These are phyloP conservation scores for Muscina levida DNA, from an alignment of 2,888 invertebrate species.

Conservation along the genomic window DNA sequence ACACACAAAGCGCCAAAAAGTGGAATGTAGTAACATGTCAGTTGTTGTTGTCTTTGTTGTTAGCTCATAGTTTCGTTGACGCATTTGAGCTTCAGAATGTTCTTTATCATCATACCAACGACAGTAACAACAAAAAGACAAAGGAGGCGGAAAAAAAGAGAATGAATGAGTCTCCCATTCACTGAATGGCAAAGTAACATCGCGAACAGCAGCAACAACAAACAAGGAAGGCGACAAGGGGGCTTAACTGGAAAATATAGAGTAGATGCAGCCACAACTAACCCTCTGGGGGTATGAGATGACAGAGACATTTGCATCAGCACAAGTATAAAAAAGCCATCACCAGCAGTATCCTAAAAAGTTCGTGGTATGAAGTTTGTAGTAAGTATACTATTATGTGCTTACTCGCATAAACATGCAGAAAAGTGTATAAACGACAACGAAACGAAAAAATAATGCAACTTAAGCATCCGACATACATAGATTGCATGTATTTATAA, in stretches of 20 bases:
- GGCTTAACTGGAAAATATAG: neutral
- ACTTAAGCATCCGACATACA: too few relatives aligned
- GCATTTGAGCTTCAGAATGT: conserved; percentile 44
- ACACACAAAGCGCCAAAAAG: conserved; percentile 43
- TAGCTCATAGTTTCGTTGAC: conserved; percentile 51
- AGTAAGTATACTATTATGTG: too few relatives aligned
- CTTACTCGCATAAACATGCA: too few relatives aligned
- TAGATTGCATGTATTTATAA: too few relatives aligned
- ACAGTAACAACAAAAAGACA: conserved; percentile 39
- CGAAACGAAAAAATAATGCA: too few relatives aligned
- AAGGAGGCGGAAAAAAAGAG: conserved; percentile 7
- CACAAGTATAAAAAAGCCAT: conserved; percentile 1
- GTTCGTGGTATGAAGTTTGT: too few relatives aligned
- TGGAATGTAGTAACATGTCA: conserved; percentile 51
- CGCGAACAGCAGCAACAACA: conserved; percentile 18
- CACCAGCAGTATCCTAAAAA: neutral
- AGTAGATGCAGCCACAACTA: conserved; percentile 34
- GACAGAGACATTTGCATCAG: conserved; percentile 49
- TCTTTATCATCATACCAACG: conserved; percentile 49
- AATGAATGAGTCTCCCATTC: conserved; percentile 22
- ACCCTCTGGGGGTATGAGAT: conserved; percentile 30
- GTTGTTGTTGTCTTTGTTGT: neutral
- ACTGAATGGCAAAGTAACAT: conserved; percentile 30
- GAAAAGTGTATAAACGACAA: too few relatives aligned
- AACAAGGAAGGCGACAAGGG: too few relatives aligned